Evolutionary conservation across 2,888 invertebrate species (phyloP), one percentile per base, ranked within the genome.

Genomic region (Meteorus cinctellus): DNA sequence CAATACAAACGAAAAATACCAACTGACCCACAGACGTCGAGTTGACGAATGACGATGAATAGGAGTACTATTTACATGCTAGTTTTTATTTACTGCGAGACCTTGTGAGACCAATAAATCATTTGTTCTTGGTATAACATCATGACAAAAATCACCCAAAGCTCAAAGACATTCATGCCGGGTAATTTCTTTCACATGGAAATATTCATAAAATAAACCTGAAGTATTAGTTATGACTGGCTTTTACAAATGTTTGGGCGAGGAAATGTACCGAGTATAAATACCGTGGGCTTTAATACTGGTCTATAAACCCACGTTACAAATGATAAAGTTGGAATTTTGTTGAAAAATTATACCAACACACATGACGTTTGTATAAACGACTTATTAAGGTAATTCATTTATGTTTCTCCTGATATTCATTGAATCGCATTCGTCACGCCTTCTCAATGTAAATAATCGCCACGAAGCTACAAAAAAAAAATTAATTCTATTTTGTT

Each of bases 231-330:
- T 63, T 41, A 63, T 69, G 41, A 63, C 72, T 75, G 73, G 75
- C 72, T 77, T 78, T 77, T 73, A 48, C 69, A 71, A 71, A 75
- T 77, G 70, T 76, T 75, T 70, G 76, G 75, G 70, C 73, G 73
- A 55, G 71, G 71, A 73, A 75, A 75, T 75, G 48, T 19, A 41
- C 24, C 6, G 19, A 59, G 29, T 59, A 36, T 24, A 71, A 71
- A 71, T 62, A 41, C 16, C 27, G 62, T 71, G 60, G 71, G 71
- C 19, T 71, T 62, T 41, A 29, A 70, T 51, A 71, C 62, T 59
- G 60, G 59, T 62, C 41, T 60, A 60, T 55, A 71, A 41, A 31
- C 71, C 71, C 55, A 60, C 59, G 34, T 36, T 36, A 16, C 24
- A 59, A 55, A 31, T 10, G 10, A 34, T 55, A 70, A 59, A 34